Percentiles rank a stretch among this genome's conserved stretches.
phyloP scores from a whole-genome alignment of 1,140 invertebrate species.

The Drosophila novamexicana region DNA sequence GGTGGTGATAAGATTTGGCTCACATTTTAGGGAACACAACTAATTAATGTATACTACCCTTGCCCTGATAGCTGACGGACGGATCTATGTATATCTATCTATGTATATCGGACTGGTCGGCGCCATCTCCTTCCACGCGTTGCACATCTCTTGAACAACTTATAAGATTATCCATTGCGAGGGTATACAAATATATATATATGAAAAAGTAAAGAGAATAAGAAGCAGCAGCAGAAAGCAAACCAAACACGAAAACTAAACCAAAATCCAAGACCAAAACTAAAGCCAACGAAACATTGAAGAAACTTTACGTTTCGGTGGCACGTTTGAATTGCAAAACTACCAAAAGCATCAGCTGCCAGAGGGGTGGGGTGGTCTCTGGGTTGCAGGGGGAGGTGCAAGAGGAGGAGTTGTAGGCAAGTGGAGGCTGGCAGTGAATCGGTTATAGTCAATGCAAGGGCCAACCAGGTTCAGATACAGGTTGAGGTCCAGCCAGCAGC shows the following conservation, averaged over 20 bases:
- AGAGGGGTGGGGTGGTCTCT: too few relatives aligned
- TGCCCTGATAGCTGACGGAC: too few relatives aligned
- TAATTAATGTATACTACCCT: too few relatives aligned
- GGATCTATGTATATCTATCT: too few relatives aligned
- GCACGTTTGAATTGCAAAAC: conserved; percentile 53
- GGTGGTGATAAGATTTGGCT: too few relatives aligned
- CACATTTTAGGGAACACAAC: too few relatives aligned
- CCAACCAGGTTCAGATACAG: conserved; percentile 43
- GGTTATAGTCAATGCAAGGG: conserved; percentile 40
- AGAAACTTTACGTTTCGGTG: conserved; percentile 51
- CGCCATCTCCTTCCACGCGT: too few relatives aligned
- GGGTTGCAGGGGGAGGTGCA: neutral
- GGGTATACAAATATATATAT: neutral
- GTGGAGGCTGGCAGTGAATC: conserved; percentile 19
- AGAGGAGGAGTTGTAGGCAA: neutral
- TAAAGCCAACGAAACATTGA: conserved; percentile 37
- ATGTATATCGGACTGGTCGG: too few relatives aligned
- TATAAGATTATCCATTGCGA: too few relatives aligned
- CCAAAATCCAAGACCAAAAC: conserved; percentile 33
- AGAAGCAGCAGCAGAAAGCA: conserved; percentile 18
- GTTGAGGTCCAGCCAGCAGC: conserved; percentile 13
- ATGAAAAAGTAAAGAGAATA: neutral
- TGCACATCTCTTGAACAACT: too few relatives aligned
- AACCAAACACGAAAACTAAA: conserved; percentile 35
- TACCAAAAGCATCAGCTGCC: neutral